Base-by-base conservation (phyloP, 2,888 invertebrate species). In the Cephonodes hylas region DNA sequence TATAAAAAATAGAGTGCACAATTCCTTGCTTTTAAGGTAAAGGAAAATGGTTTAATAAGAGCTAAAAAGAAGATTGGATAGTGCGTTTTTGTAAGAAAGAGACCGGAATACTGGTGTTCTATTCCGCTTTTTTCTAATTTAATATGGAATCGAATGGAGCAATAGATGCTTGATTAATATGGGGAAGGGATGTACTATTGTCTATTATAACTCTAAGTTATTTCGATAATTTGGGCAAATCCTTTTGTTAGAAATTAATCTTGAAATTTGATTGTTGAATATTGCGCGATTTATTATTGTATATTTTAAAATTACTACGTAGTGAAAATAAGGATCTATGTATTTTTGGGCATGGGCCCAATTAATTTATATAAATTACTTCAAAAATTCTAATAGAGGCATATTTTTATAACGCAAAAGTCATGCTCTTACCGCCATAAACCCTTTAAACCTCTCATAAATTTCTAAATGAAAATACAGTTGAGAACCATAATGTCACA, bases 131-230 rank as follows among this genome's bases (percentile, higher is more conserved):
- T 83, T 80, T 87, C 83, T 79, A 74, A 64, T 73, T 77, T 81
- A 80, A 87, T 83, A 77, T 85, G 75, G 83, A 88, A 87, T 86
- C 85, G 81, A 87, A 88, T 85, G 79, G 69, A 79, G 71, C 67
- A 70, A 78, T 79, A 72, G 72, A 67, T 66, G 74, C 72, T 64
- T 65, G 48, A 59, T 58, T 79, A 83, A 79, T 65, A 80, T 68
- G 69, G 81, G 56, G 67, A 59, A 57, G 59, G 31, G 60, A 34
- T 61, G 56, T 34, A 8, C 8, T 31, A 18, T 10, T 1, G 20
- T 7, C 8, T 31, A 18, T 10, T 1, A n/a, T 7, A 42, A 1
- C 18, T 7, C 23, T 3, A 15, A 6, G 13, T 46, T 8, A 18
- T 60, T 38, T 60, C 60, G 60, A 53, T 53, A 27, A 0, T 18